A percentile compares a stretch with the other conserved stretches of the same genome.
These are phyloP conservation scores for Crematogaster levior DNA, from an alignment of 2,888 invertebrate species.

Conservation along the genomic window DNA sequence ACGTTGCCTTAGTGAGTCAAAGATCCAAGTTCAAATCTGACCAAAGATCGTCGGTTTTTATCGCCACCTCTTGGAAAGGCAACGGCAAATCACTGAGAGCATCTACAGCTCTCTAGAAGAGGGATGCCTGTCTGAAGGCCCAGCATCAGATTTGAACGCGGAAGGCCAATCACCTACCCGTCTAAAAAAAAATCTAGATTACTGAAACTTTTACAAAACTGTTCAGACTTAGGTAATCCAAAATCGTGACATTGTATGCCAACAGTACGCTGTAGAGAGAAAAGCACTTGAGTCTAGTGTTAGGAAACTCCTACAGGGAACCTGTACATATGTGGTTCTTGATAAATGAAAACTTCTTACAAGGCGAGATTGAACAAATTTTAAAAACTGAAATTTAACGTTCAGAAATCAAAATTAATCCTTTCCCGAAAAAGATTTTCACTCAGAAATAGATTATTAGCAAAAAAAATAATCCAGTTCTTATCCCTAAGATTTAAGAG, in stretches of 20 bases:
- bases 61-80: too few species aligned
- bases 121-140: too few species aligned
- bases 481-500: neutral
- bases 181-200: too few species aligned
- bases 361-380: neutral
- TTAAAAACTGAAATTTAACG: neutral
- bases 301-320: too few species aligned
- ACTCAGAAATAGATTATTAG: neutral
- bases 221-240: conserved; percentile 91
- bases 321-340: neutral
- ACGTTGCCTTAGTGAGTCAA: too few species aligned
- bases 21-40: too few species aligned
- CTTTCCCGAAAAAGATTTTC: neutral
- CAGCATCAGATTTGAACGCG: too few species aligned
- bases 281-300: conserved; percentile 93
- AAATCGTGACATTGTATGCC: conserved; percentile 90
- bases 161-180: too few species aligned
- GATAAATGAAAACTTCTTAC: neutral
- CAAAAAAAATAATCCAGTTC: neutral
- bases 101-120: too few species aligned
- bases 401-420: conserved; percentile 3
- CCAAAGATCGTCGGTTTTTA: too few species aligned
- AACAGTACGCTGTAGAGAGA: conserved; percentile 93
- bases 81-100: too few species aligned
- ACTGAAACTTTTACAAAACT: too few species aligned